Evolutionary conservation across 2,113 vertebrate genomes (phyloP).

Genomic region (Hymenochirus boettgeri): DNA sequence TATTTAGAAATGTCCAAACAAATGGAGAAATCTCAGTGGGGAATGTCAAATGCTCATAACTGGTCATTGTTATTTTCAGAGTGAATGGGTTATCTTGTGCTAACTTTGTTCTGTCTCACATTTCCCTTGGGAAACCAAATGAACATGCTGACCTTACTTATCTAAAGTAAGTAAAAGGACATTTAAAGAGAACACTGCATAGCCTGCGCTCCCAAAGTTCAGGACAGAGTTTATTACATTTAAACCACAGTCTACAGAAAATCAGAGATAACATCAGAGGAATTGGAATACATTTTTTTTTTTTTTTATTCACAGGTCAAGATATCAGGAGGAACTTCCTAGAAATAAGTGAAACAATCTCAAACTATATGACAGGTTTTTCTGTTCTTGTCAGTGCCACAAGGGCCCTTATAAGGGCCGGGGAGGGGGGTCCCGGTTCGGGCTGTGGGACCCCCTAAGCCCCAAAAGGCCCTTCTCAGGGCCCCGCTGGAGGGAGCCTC

Average conservation of each 20-base stretch:
- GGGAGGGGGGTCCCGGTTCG: too few relatives aligned
- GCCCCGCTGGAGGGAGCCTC: too few relatives aligned
- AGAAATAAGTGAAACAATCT: too few relatives aligned
- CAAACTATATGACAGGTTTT: too few relatives aligned
- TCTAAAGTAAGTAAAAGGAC: conserved; percentile 1
- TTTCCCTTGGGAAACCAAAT: conserved; percentile 32
- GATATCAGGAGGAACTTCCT: too few relatives aligned
- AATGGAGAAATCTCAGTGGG: conserved; percentile 17
- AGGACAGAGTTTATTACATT: conserved; percentile 17
- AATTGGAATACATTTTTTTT: too few relatives aligned
- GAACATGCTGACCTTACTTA: conserved; percentile 26
- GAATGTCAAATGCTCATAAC: conserved; percentile 20
- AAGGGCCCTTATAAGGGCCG: too few relatives aligned
- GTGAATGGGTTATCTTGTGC: background rate
- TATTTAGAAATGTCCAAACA: conserved; percentile 24
- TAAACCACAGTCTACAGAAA: conserved; percentile 3
- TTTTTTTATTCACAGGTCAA: too few relatives aligned
- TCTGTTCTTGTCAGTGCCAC: too few relatives aligned
- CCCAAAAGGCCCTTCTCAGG: too few relatives aligned
- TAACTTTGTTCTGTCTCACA: background rate
- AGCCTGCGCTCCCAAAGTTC: conserved; percentile 18
- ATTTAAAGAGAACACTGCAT: conserved; percentile 21
- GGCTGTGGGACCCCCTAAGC: too few relatives aligned
- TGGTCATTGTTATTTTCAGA: conserved; percentile 5
- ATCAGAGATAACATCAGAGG: too few relatives aligned